A percentile compares a stretch with the other conserved stretches of the same genome.
These are phyloP conservation scores for Stylophora pistillata DNA, from an alignment of 64 coral and sea anemone species.

Conservation along the genomic window DNA sequence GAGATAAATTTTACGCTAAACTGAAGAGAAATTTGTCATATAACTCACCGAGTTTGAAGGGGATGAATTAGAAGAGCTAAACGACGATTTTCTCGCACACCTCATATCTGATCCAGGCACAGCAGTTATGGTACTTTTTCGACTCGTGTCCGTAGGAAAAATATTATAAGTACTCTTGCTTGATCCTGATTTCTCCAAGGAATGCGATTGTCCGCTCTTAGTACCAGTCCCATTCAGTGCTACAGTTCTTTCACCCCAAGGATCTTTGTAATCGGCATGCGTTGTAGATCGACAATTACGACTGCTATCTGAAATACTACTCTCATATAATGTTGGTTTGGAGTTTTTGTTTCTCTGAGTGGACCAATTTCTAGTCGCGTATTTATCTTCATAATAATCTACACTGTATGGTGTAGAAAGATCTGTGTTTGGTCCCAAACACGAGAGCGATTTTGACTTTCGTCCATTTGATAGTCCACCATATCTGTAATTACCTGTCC, in stretches of 20 bases:
- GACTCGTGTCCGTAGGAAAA: background rate
- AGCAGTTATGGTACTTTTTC: slow-evolving; percentile 11
- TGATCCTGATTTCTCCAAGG: background rate
- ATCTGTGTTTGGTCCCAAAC: background rate
- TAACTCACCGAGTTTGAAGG: slow-evolving; percentile 22
- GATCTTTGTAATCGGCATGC: slow-evolving; percentile 17
- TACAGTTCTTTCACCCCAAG: background rate
- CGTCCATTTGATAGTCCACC: background rate
- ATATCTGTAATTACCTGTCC: background rate
- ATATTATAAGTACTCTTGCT: background rate
- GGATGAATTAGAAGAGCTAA: slow-evolving; percentile 35
- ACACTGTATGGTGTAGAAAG: no score
- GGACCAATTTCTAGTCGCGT: background rate
- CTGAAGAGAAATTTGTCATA: background rate
- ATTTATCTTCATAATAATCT: background rate
- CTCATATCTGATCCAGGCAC: slow-evolving; percentile 15
- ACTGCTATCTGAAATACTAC: background rate
- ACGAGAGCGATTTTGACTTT: slow-evolving; percentile 25
- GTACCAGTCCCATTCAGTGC: background rate
- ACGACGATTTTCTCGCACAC: background rate
- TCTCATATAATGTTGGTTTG: background rate
- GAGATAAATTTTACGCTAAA: background rate
- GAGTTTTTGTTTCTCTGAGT: background rate
- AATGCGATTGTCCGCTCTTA: background rate
- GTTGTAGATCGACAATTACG: slow-evolving; percentile 16